Conservation (phyloP, 2,888 invertebrate genomes). For the Lymantria dispar region DNA sequence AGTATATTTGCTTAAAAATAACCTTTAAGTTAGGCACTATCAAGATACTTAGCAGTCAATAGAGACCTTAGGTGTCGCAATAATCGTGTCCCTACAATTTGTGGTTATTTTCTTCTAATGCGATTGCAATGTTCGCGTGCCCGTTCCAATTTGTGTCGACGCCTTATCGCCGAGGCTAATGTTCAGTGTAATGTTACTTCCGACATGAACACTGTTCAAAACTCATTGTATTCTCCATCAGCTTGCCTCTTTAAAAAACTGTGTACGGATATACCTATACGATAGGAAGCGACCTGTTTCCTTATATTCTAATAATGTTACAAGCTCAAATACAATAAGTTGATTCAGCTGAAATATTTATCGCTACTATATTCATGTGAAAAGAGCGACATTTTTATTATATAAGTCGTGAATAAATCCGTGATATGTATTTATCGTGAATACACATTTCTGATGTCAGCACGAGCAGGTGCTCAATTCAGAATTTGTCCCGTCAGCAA, state of each 20-base stretch:
- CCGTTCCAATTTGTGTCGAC: constrained; percentile 68
- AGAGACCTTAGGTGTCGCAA: constrained; percentile 14
- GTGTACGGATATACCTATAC: constrained; percentile 41
- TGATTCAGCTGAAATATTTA: constrained; percentile 7
- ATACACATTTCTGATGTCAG: constrained; percentile 54
- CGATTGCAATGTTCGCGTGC: constrained; percentile 62
- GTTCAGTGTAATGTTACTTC: constrained; percentile 76
- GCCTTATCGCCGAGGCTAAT: constrained; percentile 76
- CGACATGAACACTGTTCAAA: constrained; percentile 74
- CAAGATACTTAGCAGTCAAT: too few species aligned
- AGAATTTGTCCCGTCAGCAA: constrained; percentile 65
- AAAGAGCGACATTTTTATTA: constrained; percentile 47
- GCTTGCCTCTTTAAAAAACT: constrained; percentile 49
- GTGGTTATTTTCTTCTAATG: constrained; percentile 44
- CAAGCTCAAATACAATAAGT: not conserved
- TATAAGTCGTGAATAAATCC: constrained; percentile 48
- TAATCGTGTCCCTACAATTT: constrained; percentile 24
- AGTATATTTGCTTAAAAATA: too few species aligned
- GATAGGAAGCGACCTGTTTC: constrained; percentile 48
- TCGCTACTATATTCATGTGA: constrained; percentile 24
- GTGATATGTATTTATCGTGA: constrained; percentile 37
- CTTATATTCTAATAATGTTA: constrained; percentile 13
- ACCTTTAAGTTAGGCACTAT: too few species aligned
- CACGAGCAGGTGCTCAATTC: constrained; percentile 65
- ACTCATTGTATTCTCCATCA: constrained; percentile 56